phyloP scores from a whole-genome alignment of 2,113 vertebrate species.

The Podarcis cretensis region DNA sequence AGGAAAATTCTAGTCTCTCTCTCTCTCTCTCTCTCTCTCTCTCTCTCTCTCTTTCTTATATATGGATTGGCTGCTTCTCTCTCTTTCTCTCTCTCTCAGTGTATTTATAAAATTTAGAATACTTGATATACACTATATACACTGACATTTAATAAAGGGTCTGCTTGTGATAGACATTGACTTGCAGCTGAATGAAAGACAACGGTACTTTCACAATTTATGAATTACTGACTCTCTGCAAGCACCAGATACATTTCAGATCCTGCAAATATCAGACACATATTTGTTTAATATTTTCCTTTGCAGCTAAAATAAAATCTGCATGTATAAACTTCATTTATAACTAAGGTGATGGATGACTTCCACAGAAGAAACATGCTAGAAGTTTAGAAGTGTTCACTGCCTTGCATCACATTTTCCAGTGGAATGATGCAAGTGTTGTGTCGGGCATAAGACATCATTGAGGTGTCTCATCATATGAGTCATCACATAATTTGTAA shows the following conservation, averaged over 20 bases:
- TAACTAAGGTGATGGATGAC: slow-evolving; percentile 9
- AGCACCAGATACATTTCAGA: not conserved
- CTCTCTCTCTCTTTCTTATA: not conserved
- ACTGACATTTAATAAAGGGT: slow-evolving; percentile 25
- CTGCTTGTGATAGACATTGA: slow-evolving; percentile 40
- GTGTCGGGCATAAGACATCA: not conserved
- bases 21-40: not conserved
- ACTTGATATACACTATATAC: slow-evolving; percentile 38
- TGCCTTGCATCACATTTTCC: not conserved
- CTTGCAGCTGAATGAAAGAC: slow-evolving; percentile 31
- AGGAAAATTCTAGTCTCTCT: slow-evolving; percentile 30
- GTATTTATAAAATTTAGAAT: slow-evolving; percentile 3
- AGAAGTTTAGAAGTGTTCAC: slow-evolving; percentile 16
- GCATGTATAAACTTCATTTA: not conserved
- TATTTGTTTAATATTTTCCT: not conserved
- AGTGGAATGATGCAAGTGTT: not conserved
- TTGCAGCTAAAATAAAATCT: not conserved
- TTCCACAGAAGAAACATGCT: slow-evolving; percentile 3
- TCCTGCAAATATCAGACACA: not conserved
- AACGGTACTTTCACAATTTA: slow-evolving; percentile 12
- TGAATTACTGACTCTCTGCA: not conserved
- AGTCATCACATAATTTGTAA: not conserved
- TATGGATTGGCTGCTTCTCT: too few species aligned
- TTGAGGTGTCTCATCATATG: not conserved
- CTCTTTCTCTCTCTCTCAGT: not conserved